These are phyloP conservation scores for Xylocopa sonorina DNA, from an alignment of 1,140 invertebrate species.

Conservation along the genomic window DNA sequence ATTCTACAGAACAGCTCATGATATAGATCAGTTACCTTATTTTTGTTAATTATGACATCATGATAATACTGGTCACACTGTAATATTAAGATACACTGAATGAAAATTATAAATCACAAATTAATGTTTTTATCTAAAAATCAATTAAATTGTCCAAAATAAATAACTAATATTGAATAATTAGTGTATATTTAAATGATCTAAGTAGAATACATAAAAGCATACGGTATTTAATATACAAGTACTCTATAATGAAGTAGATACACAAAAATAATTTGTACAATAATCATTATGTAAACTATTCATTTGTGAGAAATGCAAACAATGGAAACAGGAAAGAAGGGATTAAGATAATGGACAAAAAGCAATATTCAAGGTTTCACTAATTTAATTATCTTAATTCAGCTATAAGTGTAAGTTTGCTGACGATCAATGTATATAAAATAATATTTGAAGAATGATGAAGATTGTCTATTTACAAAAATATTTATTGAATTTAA, in stretches of 20 bases:
- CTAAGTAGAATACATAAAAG: not conserved
- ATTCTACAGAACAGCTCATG: slow-evolving; percentile 79
- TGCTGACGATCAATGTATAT: not conserved
- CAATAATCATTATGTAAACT: slow-evolving; percentile 15
- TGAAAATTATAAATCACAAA: not conserved
- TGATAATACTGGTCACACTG: slow-evolving; percentile 22
- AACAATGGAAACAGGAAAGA: not conserved
- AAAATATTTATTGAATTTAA: not conserved
- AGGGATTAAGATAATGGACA: slow-evolving; percentile 9
- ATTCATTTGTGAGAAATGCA: not conserved
- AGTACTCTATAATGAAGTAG: not conserved
- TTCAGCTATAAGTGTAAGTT: slow-evolving; percentile 8
- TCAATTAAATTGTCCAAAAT: not conserved
- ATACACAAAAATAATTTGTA: not conserved
- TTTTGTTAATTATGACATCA: slow-evolving; percentile 37
- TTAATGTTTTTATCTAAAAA: not conserved
- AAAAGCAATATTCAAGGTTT: slow-evolving; percentile 52
- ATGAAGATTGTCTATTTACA: not conserved
- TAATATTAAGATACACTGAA: slow-evolving; percentile 2
- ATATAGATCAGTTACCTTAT: not conserved
- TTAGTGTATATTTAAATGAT: not conserved
- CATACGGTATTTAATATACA: not conserved
- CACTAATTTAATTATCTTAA: slow-evolving; percentile 40
- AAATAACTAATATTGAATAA: not conserved
- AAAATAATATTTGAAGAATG: not conserved